Conservation (phyloP, 2,113 vertebrate species). For the Otis tarda region DNA sequence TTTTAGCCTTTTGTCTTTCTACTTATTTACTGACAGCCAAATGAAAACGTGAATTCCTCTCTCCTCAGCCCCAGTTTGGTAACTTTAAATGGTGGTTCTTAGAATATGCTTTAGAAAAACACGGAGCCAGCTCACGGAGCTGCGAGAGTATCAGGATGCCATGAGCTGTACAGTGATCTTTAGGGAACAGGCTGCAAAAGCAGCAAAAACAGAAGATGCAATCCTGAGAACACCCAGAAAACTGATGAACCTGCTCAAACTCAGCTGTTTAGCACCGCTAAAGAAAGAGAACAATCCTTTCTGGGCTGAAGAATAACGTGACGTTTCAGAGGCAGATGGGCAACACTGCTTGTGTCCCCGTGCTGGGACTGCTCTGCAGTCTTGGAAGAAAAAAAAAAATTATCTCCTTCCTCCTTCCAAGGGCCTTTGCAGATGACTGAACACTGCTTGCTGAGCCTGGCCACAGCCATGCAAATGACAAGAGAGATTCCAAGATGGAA, state of each 20-base stretch:
- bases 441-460: background rate
- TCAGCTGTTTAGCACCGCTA: background rate
- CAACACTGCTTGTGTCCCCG: too few relatives aligned
- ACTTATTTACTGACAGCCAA: background rate
- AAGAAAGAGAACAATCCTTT: background rate
- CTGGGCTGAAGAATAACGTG: background rate
- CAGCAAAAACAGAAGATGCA: background rate
- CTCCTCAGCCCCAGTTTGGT: background rate
- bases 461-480: background rate
- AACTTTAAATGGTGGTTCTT: background rate
- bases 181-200: too few relatives aligned
- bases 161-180: too few relatives aligned
- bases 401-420: background rate
- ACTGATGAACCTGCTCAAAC: background rate
- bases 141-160: too few relatives aligned
- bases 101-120: too few relatives aligned
- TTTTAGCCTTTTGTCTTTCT: background rate
- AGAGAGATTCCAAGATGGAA: background rate
- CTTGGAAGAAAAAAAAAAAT: background rate
- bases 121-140: too few relatives aligned
- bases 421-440: background rate
- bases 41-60: fast-evolving
- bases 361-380: background rate
- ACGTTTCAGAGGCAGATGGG: background rate
- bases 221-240: background rate